Evolutionary conservation across 2,888 invertebrate genomes (phyloP).

Genomic region (Ashinkailepas kermadecensis): DNA sequence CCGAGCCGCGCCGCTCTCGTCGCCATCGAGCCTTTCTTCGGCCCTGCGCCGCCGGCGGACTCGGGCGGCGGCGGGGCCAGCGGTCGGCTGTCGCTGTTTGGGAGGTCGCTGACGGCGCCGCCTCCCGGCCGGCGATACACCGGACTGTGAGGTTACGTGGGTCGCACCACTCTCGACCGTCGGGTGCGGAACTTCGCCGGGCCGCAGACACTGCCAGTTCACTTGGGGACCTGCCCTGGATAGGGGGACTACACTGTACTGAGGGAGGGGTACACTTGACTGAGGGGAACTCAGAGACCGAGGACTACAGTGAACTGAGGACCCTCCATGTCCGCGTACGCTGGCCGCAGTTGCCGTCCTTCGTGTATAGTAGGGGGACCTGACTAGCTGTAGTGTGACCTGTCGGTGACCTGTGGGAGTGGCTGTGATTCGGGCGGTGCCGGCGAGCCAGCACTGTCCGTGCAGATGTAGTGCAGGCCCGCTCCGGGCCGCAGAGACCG

Average conservation of each 20-base stretch:
- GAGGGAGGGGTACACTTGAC: background rate
- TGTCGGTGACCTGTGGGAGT: too few relatives aligned
- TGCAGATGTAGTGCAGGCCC: too few relatives aligned
- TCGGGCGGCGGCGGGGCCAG: background rate
- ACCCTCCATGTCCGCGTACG: too few relatives aligned
- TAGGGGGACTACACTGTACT: background rate
- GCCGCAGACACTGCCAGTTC: background rate
- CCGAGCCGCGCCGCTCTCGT: constrained; percentile 69
- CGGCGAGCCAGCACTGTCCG: too few relatives aligned
- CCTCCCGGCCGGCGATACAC: background rate
- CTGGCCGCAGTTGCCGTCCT: too few relatives aligned
- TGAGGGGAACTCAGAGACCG: too few relatives aligned
- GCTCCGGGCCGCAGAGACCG: too few relatives aligned
- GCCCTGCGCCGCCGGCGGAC: constrained; percentile 45
- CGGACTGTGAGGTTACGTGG: background rate
- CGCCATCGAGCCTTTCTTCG: constrained; percentile 77
- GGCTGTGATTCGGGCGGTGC: too few relatives aligned
- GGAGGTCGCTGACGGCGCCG: background rate
- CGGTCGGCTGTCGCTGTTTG: background rate
- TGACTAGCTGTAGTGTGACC: too few relatives aligned
- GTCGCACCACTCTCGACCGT: background rate
- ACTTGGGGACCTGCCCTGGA: background rate
- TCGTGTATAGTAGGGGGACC: too few relatives aligned
- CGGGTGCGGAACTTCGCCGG: background rate
- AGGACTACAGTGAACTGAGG: too few relatives aligned